phyloP scores from a whole-genome alignment of 2,797 vertebrate genomes.

The Aythya fuligula region DNA sequence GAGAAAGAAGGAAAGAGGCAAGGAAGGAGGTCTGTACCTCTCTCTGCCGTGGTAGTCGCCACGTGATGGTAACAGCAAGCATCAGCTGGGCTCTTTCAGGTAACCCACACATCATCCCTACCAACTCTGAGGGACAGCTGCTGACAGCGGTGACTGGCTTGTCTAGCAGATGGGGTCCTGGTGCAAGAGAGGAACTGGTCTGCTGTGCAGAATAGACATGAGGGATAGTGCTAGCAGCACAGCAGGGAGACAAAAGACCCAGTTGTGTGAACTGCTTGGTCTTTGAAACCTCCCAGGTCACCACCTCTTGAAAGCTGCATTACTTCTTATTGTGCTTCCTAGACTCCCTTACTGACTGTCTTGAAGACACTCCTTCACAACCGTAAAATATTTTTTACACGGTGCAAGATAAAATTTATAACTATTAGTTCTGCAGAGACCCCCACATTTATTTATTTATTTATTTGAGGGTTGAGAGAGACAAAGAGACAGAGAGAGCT shows the following conservation, averaged over 20 bases:
- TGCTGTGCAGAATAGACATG: neutral
- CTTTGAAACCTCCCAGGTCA: neutral
- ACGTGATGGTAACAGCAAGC: neutral
- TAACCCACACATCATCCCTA: neutral
- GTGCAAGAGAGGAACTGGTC: neutral
- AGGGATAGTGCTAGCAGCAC: neutral
- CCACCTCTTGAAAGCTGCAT: neutral
- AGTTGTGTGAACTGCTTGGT: neutral
- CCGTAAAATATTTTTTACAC: slow-evolving; percentile 7
- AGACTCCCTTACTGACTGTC: neutral
- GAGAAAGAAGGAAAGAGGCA: fast-evolving
- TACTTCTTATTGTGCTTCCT: neutral
- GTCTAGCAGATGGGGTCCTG: neutral
- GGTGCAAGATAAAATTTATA: neutral
- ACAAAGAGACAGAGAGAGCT: neutral
- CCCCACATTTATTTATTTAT: neutral
- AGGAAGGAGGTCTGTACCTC: neutral
- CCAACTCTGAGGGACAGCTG: neutral
- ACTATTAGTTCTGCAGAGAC: neutral
- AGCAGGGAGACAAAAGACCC: neutral
- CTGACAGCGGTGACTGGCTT: fast-evolving
- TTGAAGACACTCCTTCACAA: neutral
- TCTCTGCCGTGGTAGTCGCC: fast-evolving
- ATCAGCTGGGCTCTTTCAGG: neutral
- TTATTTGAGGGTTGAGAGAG: neutral